A percentile compares a stretch with the other conserved stretches of the same genome.
These are phyloP conservation scores for Notamacropus eugenii DNA, from an alignment of 2,797 vertebrate genomes.

Conservation along the genomic window DNA sequence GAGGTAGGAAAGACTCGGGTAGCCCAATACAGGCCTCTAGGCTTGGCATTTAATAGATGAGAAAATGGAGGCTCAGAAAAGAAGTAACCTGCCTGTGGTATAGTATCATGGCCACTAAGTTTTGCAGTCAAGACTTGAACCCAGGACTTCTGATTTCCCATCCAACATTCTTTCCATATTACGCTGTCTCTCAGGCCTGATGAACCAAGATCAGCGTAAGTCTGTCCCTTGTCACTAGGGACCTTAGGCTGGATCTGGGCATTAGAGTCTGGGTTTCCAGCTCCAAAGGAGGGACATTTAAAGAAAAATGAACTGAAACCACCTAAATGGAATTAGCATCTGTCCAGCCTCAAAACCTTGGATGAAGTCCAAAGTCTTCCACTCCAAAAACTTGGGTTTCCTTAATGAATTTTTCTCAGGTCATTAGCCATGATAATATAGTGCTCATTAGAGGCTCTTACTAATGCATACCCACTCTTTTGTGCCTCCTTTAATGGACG, in stretches of 20 bases:
- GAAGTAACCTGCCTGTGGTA: rapidly evolving
- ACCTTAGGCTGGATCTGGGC: not conserved
- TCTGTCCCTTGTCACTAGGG: not conserved
- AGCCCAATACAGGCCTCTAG: too few species aligned
- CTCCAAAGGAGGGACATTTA: not conserved
- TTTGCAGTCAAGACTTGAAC: not conserved
- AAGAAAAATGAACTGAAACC: not conserved
- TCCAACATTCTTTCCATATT: not conserved
- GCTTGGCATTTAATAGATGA: not conserved
- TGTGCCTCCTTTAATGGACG: slow-evolving; percentile 43
- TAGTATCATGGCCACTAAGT: not conserved
- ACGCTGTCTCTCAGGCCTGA: not conserved
- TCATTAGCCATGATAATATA: slow-evolving; percentile 39
- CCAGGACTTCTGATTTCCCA: not conserved
- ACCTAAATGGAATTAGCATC: not conserved
- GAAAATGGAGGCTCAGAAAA: not conserved
- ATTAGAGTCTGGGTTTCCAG: not conserved
- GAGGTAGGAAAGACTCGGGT: too few species aligned
- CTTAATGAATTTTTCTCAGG: slow-evolving; percentile 36
- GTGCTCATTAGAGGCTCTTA: slow-evolving; percentile 67
- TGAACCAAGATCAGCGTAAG: not conserved
- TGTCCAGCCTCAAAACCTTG: not conserved
- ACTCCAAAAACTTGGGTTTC: slow-evolving; percentile 30
- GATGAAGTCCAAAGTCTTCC: slow-evolving; percentile 10
- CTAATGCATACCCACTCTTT: slow-evolving; percentile 74